Conservation (phyloP, 2,113 vertebrate genomes). For the Colius striatus region DNA sequence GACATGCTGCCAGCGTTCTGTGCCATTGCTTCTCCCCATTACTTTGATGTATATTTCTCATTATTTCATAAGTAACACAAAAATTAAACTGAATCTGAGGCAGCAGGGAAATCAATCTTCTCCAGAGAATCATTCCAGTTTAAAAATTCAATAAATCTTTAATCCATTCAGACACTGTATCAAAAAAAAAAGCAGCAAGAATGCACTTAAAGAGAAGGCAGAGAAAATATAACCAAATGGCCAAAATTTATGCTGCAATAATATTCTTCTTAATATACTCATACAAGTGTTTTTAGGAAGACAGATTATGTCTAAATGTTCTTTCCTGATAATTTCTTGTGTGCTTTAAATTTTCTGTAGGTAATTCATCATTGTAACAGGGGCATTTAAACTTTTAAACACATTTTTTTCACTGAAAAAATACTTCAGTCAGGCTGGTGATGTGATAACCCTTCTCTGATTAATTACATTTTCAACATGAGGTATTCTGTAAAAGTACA, state of each 20-base stretch:
- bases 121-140: neutral
- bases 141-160: neutral
- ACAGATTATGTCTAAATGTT: slow-evolving; percentile 54
- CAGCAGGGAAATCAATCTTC: slow-evolving; percentile 3
- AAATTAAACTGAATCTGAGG: slow-evolving; percentile 24
- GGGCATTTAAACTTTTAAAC: slow-evolving; percentile 55
- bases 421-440: slow-evolving; percentile 3
- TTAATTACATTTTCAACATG: slow-evolving; percentile 50
- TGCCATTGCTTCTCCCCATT: neutral
- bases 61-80: slow-evolving; percentile 29
- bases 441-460: slow-evolving; percentile 29
- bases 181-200: neutral
- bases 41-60: neutral
- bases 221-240: slow-evolving; percentile 16
- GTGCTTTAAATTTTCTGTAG: slow-evolving; percentile 53
- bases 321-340: slow-evolving; percentile 49
- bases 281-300: slow-evolving; percentile 46
- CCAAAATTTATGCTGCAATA: neutral
- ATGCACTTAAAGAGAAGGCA: slow-evolving; percentile 6
- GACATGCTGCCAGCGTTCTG: neutral
- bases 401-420: slow-evolving; percentile 31
- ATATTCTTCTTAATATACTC: slow-evolving; percentile 23
- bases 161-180: neutral
- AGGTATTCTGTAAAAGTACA: slow-evolving; percentile 25
- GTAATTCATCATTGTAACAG: slow-evolving; percentile 60